These are phyloP conservation scores for Penelope pileata DNA, from an alignment of 2,113 vertebrate genomes.

Conservation along the genomic window DNA sequence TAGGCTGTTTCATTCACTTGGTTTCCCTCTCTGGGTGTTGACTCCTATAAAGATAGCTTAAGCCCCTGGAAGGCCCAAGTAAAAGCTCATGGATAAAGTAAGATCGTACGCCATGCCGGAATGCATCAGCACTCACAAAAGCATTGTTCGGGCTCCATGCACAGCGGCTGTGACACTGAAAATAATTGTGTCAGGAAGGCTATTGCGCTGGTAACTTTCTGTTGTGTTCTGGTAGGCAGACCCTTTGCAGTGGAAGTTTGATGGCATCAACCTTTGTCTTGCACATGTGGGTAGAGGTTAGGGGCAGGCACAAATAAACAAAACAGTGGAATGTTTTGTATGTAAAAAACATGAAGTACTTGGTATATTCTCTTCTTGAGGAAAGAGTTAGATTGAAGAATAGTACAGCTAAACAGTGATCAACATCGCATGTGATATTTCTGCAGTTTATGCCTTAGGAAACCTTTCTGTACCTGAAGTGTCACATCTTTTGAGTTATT, in stretches of 20 bases:
- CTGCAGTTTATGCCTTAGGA: not conserved
- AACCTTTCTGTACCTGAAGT: not conserved
- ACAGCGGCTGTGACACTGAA: not conserved
- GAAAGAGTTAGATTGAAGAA: not conserved
- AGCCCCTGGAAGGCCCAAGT: not conserved
- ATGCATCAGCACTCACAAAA: not conserved
- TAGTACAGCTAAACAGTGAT: not conserved
- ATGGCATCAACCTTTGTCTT: not conserved
- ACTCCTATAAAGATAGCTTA: not conserved
- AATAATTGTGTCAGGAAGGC: not conserved
- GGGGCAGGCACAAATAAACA: not conserved
- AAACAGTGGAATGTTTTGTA: not conserved
- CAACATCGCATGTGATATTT: not conserved
- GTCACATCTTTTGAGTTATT: not conserved
- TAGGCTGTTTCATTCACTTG: not conserved
- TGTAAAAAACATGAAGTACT: not conserved
- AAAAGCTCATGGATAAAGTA: not conserved
- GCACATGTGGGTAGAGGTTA: not conserved
- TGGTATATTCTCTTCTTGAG: not conserved
- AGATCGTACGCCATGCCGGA: not conserved
- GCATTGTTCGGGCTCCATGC: not conserved
- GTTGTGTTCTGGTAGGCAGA: not conserved
- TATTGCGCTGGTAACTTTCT: not conserved
- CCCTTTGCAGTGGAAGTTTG: not conserved
- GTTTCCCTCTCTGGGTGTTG: not conserved